A percentile compares a stretch with the other conserved stretches of the same genome.
Evolutionary conservation across 2,113 vertebrate species (phyloP).

Genomic region (Reinhardtius hippoglossoides): DNA sequence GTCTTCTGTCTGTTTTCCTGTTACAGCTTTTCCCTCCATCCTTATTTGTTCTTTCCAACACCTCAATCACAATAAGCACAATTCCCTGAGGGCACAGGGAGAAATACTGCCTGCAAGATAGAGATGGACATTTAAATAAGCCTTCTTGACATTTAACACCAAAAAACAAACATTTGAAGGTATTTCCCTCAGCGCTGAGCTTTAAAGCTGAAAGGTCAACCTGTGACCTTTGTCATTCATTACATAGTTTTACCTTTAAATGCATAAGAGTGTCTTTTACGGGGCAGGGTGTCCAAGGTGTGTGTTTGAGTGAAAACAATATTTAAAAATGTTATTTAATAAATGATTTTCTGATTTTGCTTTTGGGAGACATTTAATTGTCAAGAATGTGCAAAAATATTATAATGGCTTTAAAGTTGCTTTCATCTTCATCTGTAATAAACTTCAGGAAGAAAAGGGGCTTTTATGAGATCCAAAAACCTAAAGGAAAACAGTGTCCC

Average conservation of each 20-base stretch:
- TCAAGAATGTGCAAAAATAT: too few relatives aligned
- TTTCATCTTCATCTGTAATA: too few relatives aligned
- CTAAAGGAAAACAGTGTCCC: too few relatives aligned
- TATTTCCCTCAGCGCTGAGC: neutral
- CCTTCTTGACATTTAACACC: neutral
- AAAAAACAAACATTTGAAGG: constrained; percentile 27
- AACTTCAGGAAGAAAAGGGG: too few relatives aligned
- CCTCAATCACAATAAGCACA: neutral
- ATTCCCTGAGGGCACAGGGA: neutral
- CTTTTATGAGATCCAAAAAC: too few relatives aligned
- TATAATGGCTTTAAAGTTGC: too few relatives aligned
- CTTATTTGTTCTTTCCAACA: too few relatives aligned
- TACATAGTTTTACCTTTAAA: neutral
- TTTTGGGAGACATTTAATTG: too few relatives aligned
- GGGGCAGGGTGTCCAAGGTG: neutral
- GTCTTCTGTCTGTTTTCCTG: neutral
- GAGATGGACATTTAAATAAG: constrained; percentile 8
- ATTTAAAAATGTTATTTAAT: neutral
- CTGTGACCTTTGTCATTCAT: constrained; percentile 15
- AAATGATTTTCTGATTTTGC: too few relatives aligned
- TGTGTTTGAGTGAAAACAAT: neutral
- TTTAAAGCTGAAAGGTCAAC: constrained; percentile 24
- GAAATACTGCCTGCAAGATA: neutral
- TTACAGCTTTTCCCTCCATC: neutral
- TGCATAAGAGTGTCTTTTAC: neutral